Conservation (phyloP, 1,140 invertebrate species). For the Atta cephalotes region DNA sequence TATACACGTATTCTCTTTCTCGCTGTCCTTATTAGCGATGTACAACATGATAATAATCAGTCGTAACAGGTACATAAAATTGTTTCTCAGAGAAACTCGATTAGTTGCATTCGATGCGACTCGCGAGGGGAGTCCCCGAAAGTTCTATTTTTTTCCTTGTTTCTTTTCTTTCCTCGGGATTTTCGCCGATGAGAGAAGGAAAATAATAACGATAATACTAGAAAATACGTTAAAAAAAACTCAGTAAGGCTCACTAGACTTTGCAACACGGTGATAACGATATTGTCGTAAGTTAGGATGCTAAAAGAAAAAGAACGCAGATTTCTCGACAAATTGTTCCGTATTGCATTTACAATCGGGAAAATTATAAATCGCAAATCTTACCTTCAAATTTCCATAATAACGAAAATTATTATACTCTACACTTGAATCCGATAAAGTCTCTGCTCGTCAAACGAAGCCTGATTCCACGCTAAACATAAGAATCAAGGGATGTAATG, state of each 20-base stretch:
- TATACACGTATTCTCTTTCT: slow-evolving; percentile 58
- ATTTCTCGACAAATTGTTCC: neutral
- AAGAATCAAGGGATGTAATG: neutral
- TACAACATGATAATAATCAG: slow-evolving; percentile 63
- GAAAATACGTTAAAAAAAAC: neutral
- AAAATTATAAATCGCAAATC: neutral
- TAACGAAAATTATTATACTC: neutral
- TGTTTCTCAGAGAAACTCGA: slow-evolving; percentile 49
- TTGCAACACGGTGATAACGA: neutral
- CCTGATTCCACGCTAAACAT: neutral
- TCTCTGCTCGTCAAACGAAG: neutral
- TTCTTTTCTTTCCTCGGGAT: neutral
- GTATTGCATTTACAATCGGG: neutral
- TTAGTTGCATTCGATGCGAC: slow-evolving; percentile 54
- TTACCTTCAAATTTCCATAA: neutral
- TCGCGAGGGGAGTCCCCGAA: neutral
- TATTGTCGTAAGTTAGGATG: neutral
- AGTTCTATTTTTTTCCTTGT: neutral
- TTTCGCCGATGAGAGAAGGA: neutral
- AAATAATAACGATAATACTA: neutral
- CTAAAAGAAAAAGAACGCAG: neutral
- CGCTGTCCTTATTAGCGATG: slow-evolving; percentile 45
- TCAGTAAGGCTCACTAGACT: neutral
- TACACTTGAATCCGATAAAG: neutral
- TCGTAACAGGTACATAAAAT: slow-evolving; percentile 73